These are phyloP conservation scores for Plutomurus gul DNA, from an alignment of 1,140 invertebrate genomes.

Conservation along the genomic window DNA sequence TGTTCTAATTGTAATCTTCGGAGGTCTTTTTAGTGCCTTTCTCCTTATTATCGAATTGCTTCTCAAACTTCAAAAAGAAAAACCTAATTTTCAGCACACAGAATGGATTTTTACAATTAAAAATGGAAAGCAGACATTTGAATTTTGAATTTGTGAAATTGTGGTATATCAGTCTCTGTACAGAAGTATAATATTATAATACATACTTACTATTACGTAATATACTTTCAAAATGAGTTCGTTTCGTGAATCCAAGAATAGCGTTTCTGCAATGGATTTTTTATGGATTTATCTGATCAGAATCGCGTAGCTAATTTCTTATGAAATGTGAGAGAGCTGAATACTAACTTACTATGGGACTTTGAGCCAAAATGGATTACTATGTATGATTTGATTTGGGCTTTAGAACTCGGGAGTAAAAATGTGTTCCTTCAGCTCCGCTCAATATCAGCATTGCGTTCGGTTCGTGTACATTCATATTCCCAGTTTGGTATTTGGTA, in stretches of 20 bases:
- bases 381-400: constrained; percentile 31
- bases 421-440: constrained; percentile 18
- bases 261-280: background rate
- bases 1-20: background rate
- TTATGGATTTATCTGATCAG: background rate
- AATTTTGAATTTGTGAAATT: background rate
- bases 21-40: background rate
- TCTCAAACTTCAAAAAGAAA: background rate
- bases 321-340: constrained; percentile 17
- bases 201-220: too few species aligned
- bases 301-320: constrained; percentile 19
- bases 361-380: background rate
- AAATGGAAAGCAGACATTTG: too few species aligned
- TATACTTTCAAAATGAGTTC: background rate
- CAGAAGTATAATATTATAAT: too few species aligned
- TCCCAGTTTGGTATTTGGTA: constrained; percentile 30
- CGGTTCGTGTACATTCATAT: background rate
- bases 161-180: background rate
- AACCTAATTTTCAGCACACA: background rate
- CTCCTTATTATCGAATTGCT: background rate
- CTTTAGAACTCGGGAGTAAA: constrained; percentile 28
- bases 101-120: too few species aligned
- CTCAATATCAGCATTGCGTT: background rate
- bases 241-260: background rate
- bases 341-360: background rate